A percentile compares a stretch with the other conserved stretches of the same genome.
Evolutionary conservation across 2,113 vertebrate species (phyloP).

Genomic region (Morone chrysops): DNA sequence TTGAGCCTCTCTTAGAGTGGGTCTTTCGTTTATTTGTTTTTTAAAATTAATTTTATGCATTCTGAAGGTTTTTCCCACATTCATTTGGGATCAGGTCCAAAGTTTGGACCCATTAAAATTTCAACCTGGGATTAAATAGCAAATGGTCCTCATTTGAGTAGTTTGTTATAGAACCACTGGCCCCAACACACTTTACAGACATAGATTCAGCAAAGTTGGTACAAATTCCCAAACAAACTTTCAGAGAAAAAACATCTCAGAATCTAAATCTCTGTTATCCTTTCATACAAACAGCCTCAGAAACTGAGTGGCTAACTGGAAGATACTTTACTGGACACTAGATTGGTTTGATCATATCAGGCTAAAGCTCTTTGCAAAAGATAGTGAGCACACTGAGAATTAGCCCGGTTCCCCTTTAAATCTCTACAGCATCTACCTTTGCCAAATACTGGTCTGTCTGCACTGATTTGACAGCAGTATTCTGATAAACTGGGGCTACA

Average conservation of each 20-base stretch:
- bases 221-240: constrained; percentile 14
- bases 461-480: not conserved
- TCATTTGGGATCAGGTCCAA: not conserved
- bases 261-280: constrained; percentile 32
- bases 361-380: constrained; percentile 49
- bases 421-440: constrained; percentile 24
- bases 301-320: not conserved
- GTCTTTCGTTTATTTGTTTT: not conserved
- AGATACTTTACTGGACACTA: constrained; percentile 15
- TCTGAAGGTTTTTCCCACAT: not conserved
- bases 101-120: not conserved
- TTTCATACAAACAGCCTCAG: constrained; percentile 24
- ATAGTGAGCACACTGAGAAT: constrained; percentile 26
- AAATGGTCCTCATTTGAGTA: not conserved
- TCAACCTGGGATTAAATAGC: not conserved
- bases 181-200: not conserved
- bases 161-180: not conserved
- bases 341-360: constrained; percentile 58
- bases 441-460: constrained; percentile 29
- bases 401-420: constrained; percentile 38
- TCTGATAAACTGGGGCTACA: constrained; percentile 20
- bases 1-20: not conserved
- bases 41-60: too few species aligned
- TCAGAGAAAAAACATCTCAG: constrained; percentile 8
- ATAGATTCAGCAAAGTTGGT: not conserved